These are phyloP conservation scores for Cryptophagus acutangulus DNA, from an alignment of 2,888 invertebrate species.

Conservation along the genomic window DNA sequence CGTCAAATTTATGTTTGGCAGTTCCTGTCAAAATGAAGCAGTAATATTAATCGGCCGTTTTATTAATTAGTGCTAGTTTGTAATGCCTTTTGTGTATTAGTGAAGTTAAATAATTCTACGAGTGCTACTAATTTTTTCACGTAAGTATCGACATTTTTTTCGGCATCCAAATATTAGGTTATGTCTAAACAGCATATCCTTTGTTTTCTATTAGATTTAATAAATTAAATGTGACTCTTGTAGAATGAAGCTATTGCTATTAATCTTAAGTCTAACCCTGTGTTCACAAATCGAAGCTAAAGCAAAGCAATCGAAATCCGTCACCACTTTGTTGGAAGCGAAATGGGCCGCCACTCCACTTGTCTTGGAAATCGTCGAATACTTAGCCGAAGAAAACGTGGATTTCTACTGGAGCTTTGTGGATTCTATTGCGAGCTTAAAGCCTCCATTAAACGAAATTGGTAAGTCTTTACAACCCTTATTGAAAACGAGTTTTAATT, in stretches of 20 bases:
- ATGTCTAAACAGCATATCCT: no score
- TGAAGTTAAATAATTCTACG: no score
- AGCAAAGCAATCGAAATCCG: slow-evolving; percentile 66
- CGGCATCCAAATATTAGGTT: no score
- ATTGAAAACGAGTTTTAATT: slow-evolving; percentile 3
- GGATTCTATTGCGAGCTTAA: slow-evolving; percentile 61
- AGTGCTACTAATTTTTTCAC: no score
- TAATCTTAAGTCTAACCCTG: slow-evolving; percentile 4
- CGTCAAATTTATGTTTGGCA: no score
- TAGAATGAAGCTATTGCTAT: slow-evolving; percentile 14
- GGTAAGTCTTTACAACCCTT: slow-evolving; percentile 48
- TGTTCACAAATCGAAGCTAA: slow-evolving; percentile 30
- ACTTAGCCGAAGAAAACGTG: slow-evolving; percentile 73
- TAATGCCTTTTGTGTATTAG: no score
- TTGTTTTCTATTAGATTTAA: no score
- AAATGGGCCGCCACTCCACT: slow-evolving; percentile 94
- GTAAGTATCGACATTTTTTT: no score
- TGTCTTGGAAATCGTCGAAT: slow-evolving; percentile 85
- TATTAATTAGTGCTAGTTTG: no score
- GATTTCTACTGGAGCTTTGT: slow-evolving; percentile 81
- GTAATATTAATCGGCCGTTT: no score
- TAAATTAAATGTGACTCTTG: no score
- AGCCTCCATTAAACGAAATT: slow-evolving; percentile 56
- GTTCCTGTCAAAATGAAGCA: no score
- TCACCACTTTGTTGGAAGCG: slow-evolving; percentile 83